Base-by-base conservation (phyloP, 2,797 vertebrate species). In the Percopsis omiscomaycus region DNA sequence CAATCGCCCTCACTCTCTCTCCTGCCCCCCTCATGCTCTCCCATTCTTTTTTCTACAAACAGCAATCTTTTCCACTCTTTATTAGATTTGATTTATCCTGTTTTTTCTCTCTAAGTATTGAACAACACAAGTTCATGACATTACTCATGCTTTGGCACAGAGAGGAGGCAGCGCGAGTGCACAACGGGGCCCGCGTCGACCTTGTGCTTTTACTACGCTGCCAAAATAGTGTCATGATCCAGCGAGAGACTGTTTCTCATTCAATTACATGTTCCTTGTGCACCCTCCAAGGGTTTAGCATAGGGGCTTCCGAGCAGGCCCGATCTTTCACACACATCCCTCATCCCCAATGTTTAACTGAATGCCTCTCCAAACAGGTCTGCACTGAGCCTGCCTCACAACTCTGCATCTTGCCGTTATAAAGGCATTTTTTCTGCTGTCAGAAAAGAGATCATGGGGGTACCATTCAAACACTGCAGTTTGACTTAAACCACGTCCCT, bases 241-340 rank as follows among this genome's bases (percentile, higher is more conserved):
- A 78, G 78, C 66, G 55, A 81, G 82, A 88, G 85, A 79, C 84
- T 59, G 74, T 92, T 89, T 84, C 81, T 91, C 87, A 91, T 92
- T 89, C 83, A 88, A 83, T 91, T 91, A 85, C 70, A 65, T 90
- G 87, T 92, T 91, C 90, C 89, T 87, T 88, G 82, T 80, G 77
- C 84, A 76, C 68, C 59, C 78, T 91, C 90, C 90, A 92, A 85
- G 71, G 61, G 78, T 87, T 85, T 69, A 81, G 82, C 80, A 81
- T 63, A 75, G 73, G 76, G 60, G 77, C 85, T 81, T 85, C 83
- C 76, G 84, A 90, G 82, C 82, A 73, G 79, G 69, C 73, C 74
- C 75, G 68, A 68, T 86, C 78, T 83, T 84, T 87, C 82, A 85
- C 83, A 86, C 87, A 85, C 75, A 75, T 84, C 77, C 32, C 82